These are phyloP conservation scores for Psilanteris sp. DNA, from an alignment of 1,140 invertebrate genomes.

Conservation along the genomic window DNA sequence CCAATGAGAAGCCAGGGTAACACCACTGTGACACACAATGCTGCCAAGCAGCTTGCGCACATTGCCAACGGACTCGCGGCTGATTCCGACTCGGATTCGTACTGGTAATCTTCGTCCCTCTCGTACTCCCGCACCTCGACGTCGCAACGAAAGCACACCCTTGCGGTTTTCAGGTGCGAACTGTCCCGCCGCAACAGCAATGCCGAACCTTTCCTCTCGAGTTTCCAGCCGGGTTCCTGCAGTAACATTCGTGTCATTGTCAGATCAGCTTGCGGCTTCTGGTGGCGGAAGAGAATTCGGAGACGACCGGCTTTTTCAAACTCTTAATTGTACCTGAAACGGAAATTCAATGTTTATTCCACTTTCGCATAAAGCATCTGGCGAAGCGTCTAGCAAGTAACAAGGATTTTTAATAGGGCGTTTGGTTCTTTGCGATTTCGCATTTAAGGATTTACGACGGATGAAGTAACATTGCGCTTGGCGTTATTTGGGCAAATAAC, in stretches of 20 bases:
- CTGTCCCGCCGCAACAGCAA: slow-evolving; percentile 76
- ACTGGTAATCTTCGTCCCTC: slow-evolving; percentile 73
- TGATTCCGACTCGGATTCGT: slow-evolving; percentile 48
- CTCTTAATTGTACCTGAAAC: neutral
- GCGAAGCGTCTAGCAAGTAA: no score
- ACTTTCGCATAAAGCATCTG: no score
- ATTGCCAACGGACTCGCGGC: slow-evolving; percentile 76
- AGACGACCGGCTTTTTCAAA: neutral
- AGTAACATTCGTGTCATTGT: slow-evolving; percentile 72
- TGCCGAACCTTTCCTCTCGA: slow-evolving; percentile 78
- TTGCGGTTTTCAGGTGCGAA: slow-evolving; percentile 67
- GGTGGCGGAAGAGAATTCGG: neutral
- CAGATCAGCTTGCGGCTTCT: slow-evolving; percentile 9
- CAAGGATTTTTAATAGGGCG: no score
- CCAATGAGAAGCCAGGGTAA: slow-evolving; percentile 78
- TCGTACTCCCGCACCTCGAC: slow-evolving; percentile 79
- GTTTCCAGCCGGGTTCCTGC: slow-evolving; percentile 79
- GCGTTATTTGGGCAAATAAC: no score
- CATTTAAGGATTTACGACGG: no score
- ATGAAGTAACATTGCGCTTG: no score
- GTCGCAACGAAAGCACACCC: slow-evolving; percentile 79
- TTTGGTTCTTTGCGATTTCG: no score
- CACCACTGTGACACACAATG: slow-evolving; percentile 76
- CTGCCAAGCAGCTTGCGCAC: slow-evolving; percentile 77
- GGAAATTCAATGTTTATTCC: slow-evolving; percentile 5